Percentiles rank a stretch among this genome's conserved stretches.
Evolutionary conservation across 2,888 invertebrate genomes (phyloP).

Genomic region (Lordiphosa fenestrarum): DNA sequence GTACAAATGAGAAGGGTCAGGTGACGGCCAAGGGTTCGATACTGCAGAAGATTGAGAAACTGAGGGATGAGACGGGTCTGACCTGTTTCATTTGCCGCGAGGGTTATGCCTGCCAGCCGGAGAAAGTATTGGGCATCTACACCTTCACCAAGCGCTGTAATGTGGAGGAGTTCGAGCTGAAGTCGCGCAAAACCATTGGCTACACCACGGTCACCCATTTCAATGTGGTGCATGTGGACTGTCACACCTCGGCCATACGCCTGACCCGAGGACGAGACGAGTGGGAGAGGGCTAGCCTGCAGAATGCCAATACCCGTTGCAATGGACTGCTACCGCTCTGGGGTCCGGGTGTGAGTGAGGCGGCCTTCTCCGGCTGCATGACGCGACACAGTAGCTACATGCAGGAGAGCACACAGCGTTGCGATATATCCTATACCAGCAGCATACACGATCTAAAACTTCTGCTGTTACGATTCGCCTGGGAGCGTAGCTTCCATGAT

Average conservation of each 20-base stretch:
- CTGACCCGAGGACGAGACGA: conserved; percentile 90
- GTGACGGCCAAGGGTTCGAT: conserved; percentile 95
- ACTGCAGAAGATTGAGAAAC: conserved; percentile 95
- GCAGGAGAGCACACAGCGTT: conserved; percentile 81
- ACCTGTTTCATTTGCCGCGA: conserved; percentile 99
- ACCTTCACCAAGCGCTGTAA: conserved; percentile 97
- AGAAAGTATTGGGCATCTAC: conserved; percentile 96
- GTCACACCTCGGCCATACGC: conserved; percentile 97
- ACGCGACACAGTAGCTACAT: conserved; percentile 95
- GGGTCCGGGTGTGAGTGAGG: conserved; percentile 96
- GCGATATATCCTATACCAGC: conserved; percentile 79
- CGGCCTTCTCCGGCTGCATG: conserved; percentile 95
- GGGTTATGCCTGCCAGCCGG: conserved; percentile 97
- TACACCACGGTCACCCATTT: conserved; percentile 98
- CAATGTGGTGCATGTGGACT: conserved; percentile 98
- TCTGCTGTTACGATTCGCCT: conserved; percentile 92
- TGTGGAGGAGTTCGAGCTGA: conserved; percentile 95
- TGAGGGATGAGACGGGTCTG: conserved; percentile 96
- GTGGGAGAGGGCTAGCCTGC: conserved; percentile 98
- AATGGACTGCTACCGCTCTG: conserved; percentile 97
- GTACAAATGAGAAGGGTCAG: conserved; percentile 98
- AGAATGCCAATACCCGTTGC: conserved; percentile 98
- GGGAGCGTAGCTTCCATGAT: conserved; percentile 97
- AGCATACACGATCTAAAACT: conserved; percentile 96
- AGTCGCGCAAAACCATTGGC: conserved; percentile 89